Conservation (phyloP, 2,113 vertebrate genomes). For the Merops nubicus region DNA sequence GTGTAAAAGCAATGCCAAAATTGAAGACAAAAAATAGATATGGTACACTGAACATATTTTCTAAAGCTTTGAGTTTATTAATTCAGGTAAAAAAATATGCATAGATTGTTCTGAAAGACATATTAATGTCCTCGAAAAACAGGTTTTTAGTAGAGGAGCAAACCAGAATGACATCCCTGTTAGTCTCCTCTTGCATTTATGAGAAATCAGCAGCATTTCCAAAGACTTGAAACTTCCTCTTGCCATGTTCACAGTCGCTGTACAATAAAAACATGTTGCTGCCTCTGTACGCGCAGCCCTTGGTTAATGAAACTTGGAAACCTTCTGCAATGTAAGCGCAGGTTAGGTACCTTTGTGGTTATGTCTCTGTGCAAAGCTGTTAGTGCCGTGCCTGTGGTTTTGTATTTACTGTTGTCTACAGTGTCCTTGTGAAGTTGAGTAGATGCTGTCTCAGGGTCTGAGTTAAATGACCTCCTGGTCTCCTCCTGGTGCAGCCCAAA, state of each 20-base stretch:
- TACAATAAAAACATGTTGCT: not conserved
- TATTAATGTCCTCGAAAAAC: not conserved
- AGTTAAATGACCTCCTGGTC: not conserved
- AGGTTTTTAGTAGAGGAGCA: not conserved
- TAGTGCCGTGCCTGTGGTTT: not conserved
- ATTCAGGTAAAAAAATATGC: not conserved
- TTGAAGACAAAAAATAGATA: not conserved
- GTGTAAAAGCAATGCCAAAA: not conserved
- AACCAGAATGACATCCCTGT: not conserved
- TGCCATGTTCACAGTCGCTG: rapidly evolving
- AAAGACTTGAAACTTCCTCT: not conserved
- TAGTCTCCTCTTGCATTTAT: not conserved
- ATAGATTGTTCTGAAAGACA: not conserved
- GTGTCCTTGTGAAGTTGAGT: not conserved
- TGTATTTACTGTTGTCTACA: not conserved
- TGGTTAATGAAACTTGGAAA: not conserved
- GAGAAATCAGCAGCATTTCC: not conserved
- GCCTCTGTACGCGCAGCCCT: not conserved
- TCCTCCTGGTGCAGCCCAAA: rapidly evolving
- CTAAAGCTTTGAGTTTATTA: not conserved
- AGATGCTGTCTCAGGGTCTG: not conserved
- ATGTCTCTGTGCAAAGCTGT: not conserved
- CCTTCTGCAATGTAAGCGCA: not conserved
- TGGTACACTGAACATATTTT: not conserved
- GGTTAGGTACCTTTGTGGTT: not conserved